Conservation (phyloP, 2,888 invertebrate species). For the Ellobium chinense region DNA sequence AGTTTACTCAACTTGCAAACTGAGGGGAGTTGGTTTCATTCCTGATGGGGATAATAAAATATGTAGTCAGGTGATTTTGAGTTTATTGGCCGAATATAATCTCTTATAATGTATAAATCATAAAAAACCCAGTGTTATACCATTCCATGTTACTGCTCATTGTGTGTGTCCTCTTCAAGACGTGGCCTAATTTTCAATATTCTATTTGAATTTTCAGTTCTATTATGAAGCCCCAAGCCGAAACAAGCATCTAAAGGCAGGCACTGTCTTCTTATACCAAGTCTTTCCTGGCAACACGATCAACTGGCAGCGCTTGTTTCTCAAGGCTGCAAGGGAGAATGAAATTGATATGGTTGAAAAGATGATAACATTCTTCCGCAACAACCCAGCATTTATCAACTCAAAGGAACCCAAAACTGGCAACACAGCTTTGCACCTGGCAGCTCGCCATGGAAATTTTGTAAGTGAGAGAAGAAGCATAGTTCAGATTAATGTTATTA, state of each 20-base stretch:
- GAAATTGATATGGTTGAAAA: conserved; percentile 74
- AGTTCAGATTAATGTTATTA: no score
- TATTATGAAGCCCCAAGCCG: conserved; percentile 74
- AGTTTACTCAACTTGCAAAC: no score
- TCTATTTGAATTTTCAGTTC: no score
- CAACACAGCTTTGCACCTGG: conserved; percentile 75
- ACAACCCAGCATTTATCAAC: conserved; percentile 74
- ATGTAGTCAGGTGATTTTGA: no score
- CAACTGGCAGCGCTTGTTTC: conserved; percentile 73
- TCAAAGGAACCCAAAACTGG: conserved; percentile 73
- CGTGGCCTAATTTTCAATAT: no score
- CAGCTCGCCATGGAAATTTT: conserved; percentile 74
- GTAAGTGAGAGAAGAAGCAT: conserved; percentile 66
- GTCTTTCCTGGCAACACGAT: conserved; percentile 76
- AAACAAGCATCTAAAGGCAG: conserved; percentile 73
- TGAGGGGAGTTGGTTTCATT: no score
- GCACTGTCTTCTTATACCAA: conserved; percentile 75
- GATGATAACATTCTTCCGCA: conserved; percentile 75
- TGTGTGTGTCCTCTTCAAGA: no score
- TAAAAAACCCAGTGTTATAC: no score
- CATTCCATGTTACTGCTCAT: no score
- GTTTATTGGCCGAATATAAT: no score
- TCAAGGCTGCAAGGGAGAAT: conserved; percentile 73
- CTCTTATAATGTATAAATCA: no score
- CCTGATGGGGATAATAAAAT: no score